Percentiles rank a stretch among this genome's conserved stretches.
Evolutionary conservation across 2,113 vertebrate genomes (phyloP).

Genomic region (Lethenteron camtschaticum): DNA sequence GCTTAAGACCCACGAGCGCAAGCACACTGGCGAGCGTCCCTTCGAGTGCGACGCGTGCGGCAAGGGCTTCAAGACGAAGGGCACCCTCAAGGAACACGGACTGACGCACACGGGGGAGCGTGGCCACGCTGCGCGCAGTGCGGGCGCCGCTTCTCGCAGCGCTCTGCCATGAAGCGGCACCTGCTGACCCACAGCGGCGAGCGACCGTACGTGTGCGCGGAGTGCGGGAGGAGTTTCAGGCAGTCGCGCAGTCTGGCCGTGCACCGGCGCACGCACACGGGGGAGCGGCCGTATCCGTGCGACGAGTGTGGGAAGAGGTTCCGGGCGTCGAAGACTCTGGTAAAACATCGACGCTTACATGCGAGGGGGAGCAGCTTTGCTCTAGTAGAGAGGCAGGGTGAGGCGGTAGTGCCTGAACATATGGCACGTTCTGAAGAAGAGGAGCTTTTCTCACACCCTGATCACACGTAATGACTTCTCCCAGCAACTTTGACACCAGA

Average conservation of each 20-base stretch:
- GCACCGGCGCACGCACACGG: slow-evolving; percentile 1
- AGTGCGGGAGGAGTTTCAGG: slow-evolving; percentile 1
- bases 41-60: slow-evolving; percentile 14
- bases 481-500: no score
- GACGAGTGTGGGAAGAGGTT: slow-evolving; percentile 29
- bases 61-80: slow-evolving; percentile 14
- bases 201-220: slow-evolving; percentile 16
- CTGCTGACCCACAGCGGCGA: slow-evolving; percentile 88
- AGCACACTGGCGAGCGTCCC: slow-evolving; percentile 17
- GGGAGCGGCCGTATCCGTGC: not conserved
- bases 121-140: not conserved
- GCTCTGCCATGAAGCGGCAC: slow-evolving; percentile 42
- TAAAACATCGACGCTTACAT: no score
- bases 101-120: not conserved
- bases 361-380: no score
- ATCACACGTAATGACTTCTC: no score
- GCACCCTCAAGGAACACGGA: not conserved
- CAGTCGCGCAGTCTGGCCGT: not conserved
- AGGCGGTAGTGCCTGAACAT: no score
- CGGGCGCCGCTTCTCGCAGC: not conserved
- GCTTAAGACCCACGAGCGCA: slow-evolving; percentile 17
- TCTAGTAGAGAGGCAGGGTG: no score
- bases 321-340: slow-evolving; percentile 93
- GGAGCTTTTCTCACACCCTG: no score
- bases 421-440: no score